Base-by-base conservation (phyloP, 2,113 vertebrate species). In the Stegastes partitus region DNA sequence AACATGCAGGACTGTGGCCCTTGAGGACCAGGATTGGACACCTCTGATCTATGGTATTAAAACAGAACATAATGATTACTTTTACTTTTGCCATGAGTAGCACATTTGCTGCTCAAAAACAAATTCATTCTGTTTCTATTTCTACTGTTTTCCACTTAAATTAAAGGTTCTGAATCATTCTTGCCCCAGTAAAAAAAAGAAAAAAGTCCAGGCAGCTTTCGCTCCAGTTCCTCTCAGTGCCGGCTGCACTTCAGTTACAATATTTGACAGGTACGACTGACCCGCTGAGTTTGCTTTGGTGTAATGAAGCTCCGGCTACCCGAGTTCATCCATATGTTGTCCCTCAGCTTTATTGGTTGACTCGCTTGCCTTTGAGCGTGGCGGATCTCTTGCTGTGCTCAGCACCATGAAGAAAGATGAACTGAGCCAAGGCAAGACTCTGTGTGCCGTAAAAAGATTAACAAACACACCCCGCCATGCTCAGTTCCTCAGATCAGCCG, bases 401-500 rank as follows among this genome's bases (percentile, higher is more conserved):
- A 54, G 25, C 54, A 19, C 34, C 51, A 22, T 50, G 42, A 69
- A 49, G 53, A 70, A 62, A 71, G 34, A 54, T n/a, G 1, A 56
- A 53, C 31, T 56, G 10, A 74, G 18, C 70, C 59, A 12, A 56
- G 44, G 8, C 3, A 12, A 67, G 49, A 1, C 14, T 6, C 56
- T 11, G 9, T 59, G 70, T 54, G 56, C 62, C 28, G 19, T 56
- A 57, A 80, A 71, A 68, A 74, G 76, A 89, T 89, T 42, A 82
- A 67, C 69, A 73, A 74, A 64, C 73, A 53, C 59, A 51, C 53
- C 23, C 10, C 18, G 15, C 16, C 57, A 55, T 78, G 42, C 15
- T 58, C 39, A 64, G 19, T 53, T 49, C 39, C 23, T 67, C 59
- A 31, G 8, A 77, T 77, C 47, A 31, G 51, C 53, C 11, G 37